A percentile compares a stretch with the other conserved stretches of the same genome.
phyloP scores from a whole-genome alignment of 2,113 vertebrate genomes.

The Condylura cristata region DNA sequence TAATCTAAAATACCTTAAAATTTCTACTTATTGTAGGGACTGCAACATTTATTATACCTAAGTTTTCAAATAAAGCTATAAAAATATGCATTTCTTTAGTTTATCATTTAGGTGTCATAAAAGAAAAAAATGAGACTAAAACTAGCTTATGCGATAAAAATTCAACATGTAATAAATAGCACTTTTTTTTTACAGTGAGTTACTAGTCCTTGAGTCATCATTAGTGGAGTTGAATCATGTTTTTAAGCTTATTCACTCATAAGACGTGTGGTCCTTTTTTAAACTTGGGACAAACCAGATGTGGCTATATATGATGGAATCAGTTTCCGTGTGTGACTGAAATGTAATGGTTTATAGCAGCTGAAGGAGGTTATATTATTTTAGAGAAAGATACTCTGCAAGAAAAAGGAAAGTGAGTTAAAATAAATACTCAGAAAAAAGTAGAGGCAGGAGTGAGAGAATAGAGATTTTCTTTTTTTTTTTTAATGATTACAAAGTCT shows the following conservation, averaged over 20 bases:
- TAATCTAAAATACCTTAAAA: neutral
- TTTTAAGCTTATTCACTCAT: neutral
- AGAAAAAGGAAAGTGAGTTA: neutral
- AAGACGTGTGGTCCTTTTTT: neutral
- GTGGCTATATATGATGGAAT: neutral
- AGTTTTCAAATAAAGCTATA: neutral
- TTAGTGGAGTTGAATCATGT: neutral
- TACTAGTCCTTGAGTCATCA: neutral
- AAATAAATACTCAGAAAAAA: neutral
- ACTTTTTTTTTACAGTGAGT: neutral
- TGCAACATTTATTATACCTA: neutral
- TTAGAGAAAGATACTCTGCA: neutral
- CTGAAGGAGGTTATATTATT: neutral
- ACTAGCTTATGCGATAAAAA: neutral
- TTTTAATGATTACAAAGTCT: neutral
- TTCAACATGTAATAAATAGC: neutral
- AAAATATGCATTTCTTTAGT: neutral
- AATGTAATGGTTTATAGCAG: neutral
- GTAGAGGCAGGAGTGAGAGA: neutral
- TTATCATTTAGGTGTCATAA: neutral
- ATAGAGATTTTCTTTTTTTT: neutral
- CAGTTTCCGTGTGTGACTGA: neutral
- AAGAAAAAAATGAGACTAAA: neutral
- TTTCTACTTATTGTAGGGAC: neutral
- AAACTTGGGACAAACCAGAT: no score